phyloP scores from a whole-genome alignment of 2,113 vertebrate species.

The Hippocampus mohnikei region DNA sequence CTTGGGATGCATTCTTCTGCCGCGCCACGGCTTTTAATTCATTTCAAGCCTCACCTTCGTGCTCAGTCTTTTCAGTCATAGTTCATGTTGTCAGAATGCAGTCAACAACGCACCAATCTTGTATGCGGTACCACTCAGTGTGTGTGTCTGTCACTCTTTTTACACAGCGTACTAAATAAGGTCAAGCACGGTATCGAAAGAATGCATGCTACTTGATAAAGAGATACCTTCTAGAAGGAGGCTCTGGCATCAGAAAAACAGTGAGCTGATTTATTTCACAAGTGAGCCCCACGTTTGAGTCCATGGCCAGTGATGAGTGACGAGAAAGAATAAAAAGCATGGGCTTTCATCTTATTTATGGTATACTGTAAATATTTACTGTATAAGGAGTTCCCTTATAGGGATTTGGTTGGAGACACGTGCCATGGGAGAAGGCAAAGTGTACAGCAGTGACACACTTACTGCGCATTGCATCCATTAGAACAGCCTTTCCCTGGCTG shows the following conservation, averaged over 20 bases:
- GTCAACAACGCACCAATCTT: background rate
- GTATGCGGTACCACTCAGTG: background rate
- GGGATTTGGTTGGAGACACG: constrained; percentile 29
- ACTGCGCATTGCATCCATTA: constrained; percentile 24
- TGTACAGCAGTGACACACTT: background rate
- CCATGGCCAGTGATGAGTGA: background rate
- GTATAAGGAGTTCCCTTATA: constrained; percentile 38
- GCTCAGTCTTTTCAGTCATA: background rate
- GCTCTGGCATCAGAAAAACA: background rate
- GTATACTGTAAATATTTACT: constrained; percentile 28
- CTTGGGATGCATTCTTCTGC: too few relatives aligned
- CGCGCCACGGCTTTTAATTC: too few relatives aligned
- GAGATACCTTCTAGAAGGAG: background rate
- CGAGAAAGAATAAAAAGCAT: constrained; percentile 18
- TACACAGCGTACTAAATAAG: background rate
- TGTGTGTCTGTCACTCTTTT: background rate
- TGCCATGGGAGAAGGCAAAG: constrained; percentile 21
- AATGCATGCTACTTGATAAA: background rate
- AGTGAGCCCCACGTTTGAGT: too few relatives aligned
- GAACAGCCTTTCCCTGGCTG: constrained; percentile 14
- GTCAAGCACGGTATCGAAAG: background rate
- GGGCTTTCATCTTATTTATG: constrained; percentile 53
- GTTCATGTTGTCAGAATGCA: background rate
- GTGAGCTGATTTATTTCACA: background rate
- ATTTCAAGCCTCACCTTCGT: background rate